These are phyloP conservation scores for Leptura quadrifasciata DNA, from an alignment of 2,888 invertebrate genomes.

Conservation along the genomic window DNA sequence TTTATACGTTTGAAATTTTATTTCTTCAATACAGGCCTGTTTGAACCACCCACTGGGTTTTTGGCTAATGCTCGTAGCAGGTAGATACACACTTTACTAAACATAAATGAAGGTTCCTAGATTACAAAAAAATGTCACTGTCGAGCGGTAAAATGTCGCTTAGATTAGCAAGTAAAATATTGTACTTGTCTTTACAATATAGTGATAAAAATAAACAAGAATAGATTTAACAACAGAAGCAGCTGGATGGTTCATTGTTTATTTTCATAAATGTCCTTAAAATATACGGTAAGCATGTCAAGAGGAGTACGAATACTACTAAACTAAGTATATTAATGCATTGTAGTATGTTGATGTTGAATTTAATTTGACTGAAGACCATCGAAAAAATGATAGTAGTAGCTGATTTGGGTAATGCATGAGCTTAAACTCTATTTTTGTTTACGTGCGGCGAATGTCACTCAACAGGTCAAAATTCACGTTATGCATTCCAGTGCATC, in stretches of 20 bases:
- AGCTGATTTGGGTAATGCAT: slow-evolving; percentile 24
- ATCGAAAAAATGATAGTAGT: slow-evolving; percentile 9
- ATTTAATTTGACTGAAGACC: neutral
- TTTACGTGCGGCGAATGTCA: slow-evolving; percentile 29
- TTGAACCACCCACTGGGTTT: too few species aligned
- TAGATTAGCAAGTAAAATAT: too few species aligned
- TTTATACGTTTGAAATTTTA: too few species aligned
- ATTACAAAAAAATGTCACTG: too few species aligned
- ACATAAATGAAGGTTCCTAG: too few species aligned
- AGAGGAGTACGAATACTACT: neutral
- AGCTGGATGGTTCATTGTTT: neutral
- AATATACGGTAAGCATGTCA: neutral
- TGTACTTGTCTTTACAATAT: neutral
- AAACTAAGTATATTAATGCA: neutral
- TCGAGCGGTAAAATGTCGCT: too few species aligned
- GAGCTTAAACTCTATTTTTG: slow-evolving; percentile 24
- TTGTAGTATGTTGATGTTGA: slow-evolving; percentile 5
- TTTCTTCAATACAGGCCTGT: too few species aligned
- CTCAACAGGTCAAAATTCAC: slow-evolving; percentile 52
- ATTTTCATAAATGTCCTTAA: neutral
- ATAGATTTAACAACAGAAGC: neutral
- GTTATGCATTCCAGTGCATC: slow-evolving; percentile 53
- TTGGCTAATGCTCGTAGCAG: too few species aligned
- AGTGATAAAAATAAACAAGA: neutral
- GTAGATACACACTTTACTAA: too few species aligned